A percentile compares a stretch with the other conserved stretches of the same genome.
phyloP scores from a whole-genome alignment of 2,888 invertebrate genomes.

The Parelbella ahira region DNA sequence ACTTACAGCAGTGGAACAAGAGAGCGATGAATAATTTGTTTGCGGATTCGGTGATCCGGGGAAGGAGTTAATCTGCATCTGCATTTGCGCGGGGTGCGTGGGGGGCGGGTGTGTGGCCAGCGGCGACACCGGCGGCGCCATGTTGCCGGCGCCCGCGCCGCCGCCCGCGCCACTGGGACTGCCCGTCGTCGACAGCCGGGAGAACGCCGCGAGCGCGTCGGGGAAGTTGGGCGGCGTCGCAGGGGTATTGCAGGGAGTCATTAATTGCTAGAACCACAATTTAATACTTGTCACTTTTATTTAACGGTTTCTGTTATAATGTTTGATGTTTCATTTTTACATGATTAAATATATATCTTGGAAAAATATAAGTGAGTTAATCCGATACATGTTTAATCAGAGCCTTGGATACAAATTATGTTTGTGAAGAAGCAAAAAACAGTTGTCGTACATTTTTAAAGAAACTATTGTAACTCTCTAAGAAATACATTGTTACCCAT shows the following conservation, averaged over 20 bases:
- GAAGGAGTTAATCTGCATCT: slow-evolving; percentile 54
- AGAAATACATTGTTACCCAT: too few relatives aligned
- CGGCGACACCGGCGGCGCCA: slow-evolving; percentile 63
- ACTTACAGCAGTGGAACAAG: slow-evolving; percentile 75
- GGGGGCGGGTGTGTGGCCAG: slow-evolving; percentile 67
- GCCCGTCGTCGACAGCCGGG: slow-evolving; percentile 89
- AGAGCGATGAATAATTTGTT: slow-evolving; percentile 62
- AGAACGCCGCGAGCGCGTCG: slow-evolving; percentile 92
- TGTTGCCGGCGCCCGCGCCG: slow-evolving; percentile 42
- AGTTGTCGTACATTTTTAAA: too few relatives aligned
- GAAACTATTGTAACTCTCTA: too few relatives aligned
- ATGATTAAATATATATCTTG: too few relatives aligned
- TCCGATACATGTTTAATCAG: not conserved
- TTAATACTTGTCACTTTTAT: too few relatives aligned
- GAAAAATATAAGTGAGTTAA: slow-evolving; percentile 12
- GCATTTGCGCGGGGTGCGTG: slow-evolving; percentile 53
- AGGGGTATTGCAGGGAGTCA: slow-evolving; percentile 96
- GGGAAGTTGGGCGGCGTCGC: slow-evolving; percentile 97
- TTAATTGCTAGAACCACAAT: slow-evolving; percentile 89
- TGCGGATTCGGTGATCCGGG: slow-evolving; percentile 59
- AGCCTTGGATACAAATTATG: too few relatives aligned
- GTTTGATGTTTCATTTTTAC: too few relatives aligned
- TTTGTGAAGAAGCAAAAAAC: too few relatives aligned
- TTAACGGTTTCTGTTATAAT: too few relatives aligned
- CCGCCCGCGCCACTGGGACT: slow-evolving; percentile 64